Evolutionary conservation across 2,888 invertebrate species (phyloP).

Genomic region (Pachymerium ferrugineum): DNA sequence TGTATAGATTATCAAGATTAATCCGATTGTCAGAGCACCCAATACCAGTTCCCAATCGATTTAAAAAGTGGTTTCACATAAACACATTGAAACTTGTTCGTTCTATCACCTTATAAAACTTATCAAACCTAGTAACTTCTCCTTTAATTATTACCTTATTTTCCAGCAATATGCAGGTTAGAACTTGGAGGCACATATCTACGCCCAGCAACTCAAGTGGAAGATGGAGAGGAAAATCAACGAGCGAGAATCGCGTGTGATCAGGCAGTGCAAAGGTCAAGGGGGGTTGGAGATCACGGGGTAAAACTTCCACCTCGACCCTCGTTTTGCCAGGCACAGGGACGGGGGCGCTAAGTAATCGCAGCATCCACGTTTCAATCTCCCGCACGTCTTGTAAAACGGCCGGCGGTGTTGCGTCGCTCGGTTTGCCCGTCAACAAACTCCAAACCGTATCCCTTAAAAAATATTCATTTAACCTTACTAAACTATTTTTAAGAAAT

Average conservation of each 20-base stretch:
- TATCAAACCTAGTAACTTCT: no score
- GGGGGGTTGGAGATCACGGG: constrained; percentile 70
- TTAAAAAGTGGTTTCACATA: no score
- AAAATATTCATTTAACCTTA: not conserved
- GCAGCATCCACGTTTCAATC: constrained; percentile 97
- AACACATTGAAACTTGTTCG: no score
- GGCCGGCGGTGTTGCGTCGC: constrained; percentile 56
- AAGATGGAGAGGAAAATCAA: constrained; percentile 96
- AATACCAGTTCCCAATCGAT: no score
- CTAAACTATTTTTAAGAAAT: not conserved
- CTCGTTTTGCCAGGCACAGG: constrained; percentile 96
- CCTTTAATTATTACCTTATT: constrained; percentile 75
- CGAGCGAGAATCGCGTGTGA: constrained; percentile 91
- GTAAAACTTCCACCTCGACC: constrained; percentile 73
- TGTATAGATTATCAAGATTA: no score
- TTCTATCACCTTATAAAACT: no score
- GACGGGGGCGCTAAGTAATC: constrained; percentile 92
- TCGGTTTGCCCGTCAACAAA: constrained; percentile 73
- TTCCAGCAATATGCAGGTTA: constrained; percentile 92
- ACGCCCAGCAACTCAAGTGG: constrained; percentile 96
- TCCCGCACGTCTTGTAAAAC: constrained; percentile 94
- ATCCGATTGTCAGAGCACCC: no score
- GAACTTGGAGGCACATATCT: constrained; percentile 92
- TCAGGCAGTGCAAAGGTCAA: constrained; percentile 92
- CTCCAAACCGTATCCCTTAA: constrained; percentile 93